phyloP scores from a whole-genome alignment of 2,888 invertebrate genomes.

The Exocentrus adspersus region DNA sequence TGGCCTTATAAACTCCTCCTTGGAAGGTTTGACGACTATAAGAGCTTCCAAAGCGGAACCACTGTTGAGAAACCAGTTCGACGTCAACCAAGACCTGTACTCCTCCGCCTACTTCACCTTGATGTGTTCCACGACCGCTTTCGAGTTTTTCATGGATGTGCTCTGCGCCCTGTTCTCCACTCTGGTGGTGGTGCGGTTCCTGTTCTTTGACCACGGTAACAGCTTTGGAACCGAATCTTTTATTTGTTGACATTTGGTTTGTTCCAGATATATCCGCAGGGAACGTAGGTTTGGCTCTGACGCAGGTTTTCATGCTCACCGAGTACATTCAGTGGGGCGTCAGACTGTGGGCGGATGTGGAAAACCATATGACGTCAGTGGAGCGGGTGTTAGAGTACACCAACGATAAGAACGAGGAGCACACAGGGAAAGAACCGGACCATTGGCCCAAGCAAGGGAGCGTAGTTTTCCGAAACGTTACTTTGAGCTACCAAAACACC shows the following conservation, averaged over 20 bases:
- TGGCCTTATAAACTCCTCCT: slow-evolving; percentile 54
- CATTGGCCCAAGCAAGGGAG: slow-evolving; percentile 71
- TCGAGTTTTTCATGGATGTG: slow-evolving; percentile 51
- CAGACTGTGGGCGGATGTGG: slow-evolving; percentile 83
- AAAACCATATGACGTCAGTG: slow-evolving; percentile 87
- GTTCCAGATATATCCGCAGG: slow-evolving; percentile 63
- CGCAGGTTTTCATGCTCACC: slow-evolving; percentile 81
- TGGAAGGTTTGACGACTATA: slow-evolving; percentile 58
- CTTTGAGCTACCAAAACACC: slow-evolving; percentile 68
- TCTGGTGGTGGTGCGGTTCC: slow-evolving; percentile 37
- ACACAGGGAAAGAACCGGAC: slow-evolving; percentile 32
- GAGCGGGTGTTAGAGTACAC: slow-evolving; percentile 73
- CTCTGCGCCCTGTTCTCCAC: slow-evolving; percentile 42
- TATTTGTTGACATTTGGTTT: not conserved
- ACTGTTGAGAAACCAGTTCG: slow-evolving; percentile 53
- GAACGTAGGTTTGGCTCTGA: slow-evolving; percentile 80
- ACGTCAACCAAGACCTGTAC: slow-evolving; percentile 55
- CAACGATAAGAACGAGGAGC: slow-evolving; percentile 60
- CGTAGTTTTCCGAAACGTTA: slow-evolving; percentile 68
- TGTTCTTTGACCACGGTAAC: slow-evolving; percentile 37
- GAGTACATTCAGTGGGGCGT: slow-evolving; percentile 71
- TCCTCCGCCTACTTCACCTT: slow-evolving; percentile 52
- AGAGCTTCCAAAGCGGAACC: slow-evolving; percentile 51
- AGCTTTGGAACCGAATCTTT: too few relatives aligned
- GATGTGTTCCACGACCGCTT: slow-evolving; percentile 46